Evolutionary conservation across 2,113 vertebrate species (phyloP), one percentile per base, ranked within the genome.

Genomic region (Takifugu bimaculatus): DNA sequence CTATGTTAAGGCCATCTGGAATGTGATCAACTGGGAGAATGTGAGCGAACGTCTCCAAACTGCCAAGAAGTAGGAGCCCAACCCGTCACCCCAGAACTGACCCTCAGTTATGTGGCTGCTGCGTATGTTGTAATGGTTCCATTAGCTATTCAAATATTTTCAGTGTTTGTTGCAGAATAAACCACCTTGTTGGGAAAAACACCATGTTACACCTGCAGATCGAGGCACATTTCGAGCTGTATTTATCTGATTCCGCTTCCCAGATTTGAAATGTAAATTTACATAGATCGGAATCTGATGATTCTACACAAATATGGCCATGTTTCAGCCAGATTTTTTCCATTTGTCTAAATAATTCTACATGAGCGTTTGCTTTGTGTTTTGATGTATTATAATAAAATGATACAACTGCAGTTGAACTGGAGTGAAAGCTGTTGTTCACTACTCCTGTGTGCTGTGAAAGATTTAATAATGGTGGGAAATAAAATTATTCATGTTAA

Each of bases 1-100:
- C 81, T 99, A 99, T 53, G 91, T 99, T 51, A 98, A 99, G 75
- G 97, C 96, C 6, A 96, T 99, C 77, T 99, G 97, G 97, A 98
- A 94, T 57, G 92, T 96, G 27, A 88, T 99, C 84, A 97, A 92
- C 89, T 99, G 96, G 97, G 93, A 97, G 65, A 96, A 99, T 26
- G 92, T 99, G 47, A 81, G 80, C 14, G 93, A 95, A 54, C 92
- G 96, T 87, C 93, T 95, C 0, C 63, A 83, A 58, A 26, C 83
- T 26, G 94, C 93, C 75, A 95, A 91, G 80, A 96, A 98, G 82
- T 99, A 88, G 88, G 67, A 58, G 4, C 15, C 4, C 29, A 48
- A 48, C 25, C 48, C 29, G 50, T 55, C 53, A 39, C 13, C 20
- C 26, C 26, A 35, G 11, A 53, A 26, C 50, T 44, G 20, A 39